Evolutionary conservation across 2,797 vertebrate species (phyloP).

Genomic region (Zalophus californianus): DNA sequence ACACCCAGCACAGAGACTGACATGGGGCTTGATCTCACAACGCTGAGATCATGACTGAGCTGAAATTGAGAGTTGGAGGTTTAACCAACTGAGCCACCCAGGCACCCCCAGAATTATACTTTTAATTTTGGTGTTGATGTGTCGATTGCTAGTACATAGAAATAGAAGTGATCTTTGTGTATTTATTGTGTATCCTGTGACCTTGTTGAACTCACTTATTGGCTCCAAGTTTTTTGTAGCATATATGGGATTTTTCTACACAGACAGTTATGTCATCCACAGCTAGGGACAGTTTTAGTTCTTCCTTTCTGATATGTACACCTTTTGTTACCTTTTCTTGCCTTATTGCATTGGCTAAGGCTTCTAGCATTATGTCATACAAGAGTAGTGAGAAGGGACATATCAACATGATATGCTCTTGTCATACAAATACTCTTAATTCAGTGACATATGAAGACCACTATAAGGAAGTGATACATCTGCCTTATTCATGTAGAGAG

Average conservation of each 20-base stretch:
- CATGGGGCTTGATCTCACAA: not conserved
- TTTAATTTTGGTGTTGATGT: not conserved
- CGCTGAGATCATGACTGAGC: not conserved
- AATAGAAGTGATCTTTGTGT: not conserved
- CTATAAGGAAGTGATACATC: not conserved
- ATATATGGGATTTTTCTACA: not conserved
- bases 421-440: not conserved
- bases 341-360: not conserved
- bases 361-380: not conserved
- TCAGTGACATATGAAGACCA: not conserved
- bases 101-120: not conserved
- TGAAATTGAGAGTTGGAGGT: not conserved
- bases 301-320: not conserved
- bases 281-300: not conserved
- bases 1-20: not conserved
- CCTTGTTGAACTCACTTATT: not conserved
- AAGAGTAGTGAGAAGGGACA: not conserved
- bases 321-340: not conserved
- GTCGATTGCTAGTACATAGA: not conserved
- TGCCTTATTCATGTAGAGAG: not conserved
- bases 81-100: not conserved
- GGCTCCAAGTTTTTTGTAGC: not conserved
- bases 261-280: not conserved
- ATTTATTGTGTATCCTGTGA: not conserved
- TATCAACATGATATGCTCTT: not conserved